Conservation (phyloP, 2,888 invertebrate species). For the Chouioia cunea region DNA sequence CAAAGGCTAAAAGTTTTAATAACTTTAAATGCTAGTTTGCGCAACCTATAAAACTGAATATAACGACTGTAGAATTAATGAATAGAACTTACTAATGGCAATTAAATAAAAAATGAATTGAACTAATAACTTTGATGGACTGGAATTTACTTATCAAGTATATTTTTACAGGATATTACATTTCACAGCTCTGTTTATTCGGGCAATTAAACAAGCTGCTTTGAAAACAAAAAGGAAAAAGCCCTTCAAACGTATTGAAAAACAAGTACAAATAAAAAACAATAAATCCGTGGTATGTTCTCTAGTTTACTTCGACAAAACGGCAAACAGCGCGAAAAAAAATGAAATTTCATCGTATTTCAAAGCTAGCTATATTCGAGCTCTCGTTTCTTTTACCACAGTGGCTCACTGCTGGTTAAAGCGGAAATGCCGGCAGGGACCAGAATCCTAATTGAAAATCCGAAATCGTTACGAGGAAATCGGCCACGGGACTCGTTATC, state of each 20-base stretch:
- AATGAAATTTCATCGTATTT: conserved; percentile 27
- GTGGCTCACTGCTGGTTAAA: neutral
- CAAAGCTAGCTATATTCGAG: conserved; percentile 2
- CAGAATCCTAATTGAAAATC: conserved; percentile 45
- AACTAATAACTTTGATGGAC: too few relatives aligned
- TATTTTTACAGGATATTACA: too few relatives aligned
- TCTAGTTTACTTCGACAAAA: neutral
- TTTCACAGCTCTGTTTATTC: too few relatives aligned
- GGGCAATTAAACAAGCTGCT: too few relatives aligned
- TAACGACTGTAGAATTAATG: too few relatives aligned
- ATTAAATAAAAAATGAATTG: too few relatives aligned
- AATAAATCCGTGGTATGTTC: neutral
- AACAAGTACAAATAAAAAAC: conserved; percentile 1
- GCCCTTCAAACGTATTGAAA: neutral
- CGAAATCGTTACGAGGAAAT: conserved; percentile 43
- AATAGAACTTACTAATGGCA: too few relatives aligned
- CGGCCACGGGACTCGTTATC: conserved; percentile 36
- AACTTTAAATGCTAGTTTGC: too few relatives aligned
- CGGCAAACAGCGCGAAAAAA: neutral
- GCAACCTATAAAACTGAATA: too few relatives aligned
- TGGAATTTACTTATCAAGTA: too few relatives aligned
- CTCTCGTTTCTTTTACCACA: neutral
- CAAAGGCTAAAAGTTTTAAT: too few relatives aligned
- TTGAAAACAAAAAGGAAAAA: too few relatives aligned
- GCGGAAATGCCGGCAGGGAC: conserved; percentile 2